Evolutionary conservation across 2,888 invertebrate species (phyloP), one percentile per base, ranked within the genome.

Genomic region (Meteorus colon): DNA sequence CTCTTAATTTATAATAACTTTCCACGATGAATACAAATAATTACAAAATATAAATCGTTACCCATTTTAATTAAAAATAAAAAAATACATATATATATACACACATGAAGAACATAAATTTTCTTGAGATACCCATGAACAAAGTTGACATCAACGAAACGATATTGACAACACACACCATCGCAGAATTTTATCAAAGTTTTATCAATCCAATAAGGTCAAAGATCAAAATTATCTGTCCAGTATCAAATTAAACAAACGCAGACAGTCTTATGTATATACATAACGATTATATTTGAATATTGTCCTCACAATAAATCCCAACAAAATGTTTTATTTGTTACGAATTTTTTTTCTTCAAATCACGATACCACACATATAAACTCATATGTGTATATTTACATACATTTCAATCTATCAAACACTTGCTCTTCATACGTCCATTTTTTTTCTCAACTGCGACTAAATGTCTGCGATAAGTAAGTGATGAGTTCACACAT

Each of bases 401-500:
- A 29, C n/a, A 19, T 65, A 19, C 37, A 37, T 68, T 51, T 68
- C 16, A 31, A n/a, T 41, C 19, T 55, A 19, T 1, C 19, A 55
- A 19, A 41, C 41, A 12, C 12, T 41, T 41, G 41, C 41, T 41
- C 12, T 41, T 41, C 41, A 41, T 41, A 41, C 41, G 41, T 41
- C 41, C 19, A 24, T 34, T 8, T 70, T 51, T 51, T 65, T 24
- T 60, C 27, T 29, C 37, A 59, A 37, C 31, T 73, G 48, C n/a
- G 34, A 55, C 41, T 24, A 67, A 67, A 75, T 70, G 34, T 75
- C 65, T 10, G 16, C 45, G 83, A 83, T 82, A 85, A 85, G 77
- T 4, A 78, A 75, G 78, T 81, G 81, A 80, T 82, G 83, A 84
- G 86, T 19, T 67, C 19, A 55, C 55, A 55, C 59, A 69, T 84